Conservation (phyloP, 2,888 invertebrate species). For the Laspeyria flexula region DNA sequence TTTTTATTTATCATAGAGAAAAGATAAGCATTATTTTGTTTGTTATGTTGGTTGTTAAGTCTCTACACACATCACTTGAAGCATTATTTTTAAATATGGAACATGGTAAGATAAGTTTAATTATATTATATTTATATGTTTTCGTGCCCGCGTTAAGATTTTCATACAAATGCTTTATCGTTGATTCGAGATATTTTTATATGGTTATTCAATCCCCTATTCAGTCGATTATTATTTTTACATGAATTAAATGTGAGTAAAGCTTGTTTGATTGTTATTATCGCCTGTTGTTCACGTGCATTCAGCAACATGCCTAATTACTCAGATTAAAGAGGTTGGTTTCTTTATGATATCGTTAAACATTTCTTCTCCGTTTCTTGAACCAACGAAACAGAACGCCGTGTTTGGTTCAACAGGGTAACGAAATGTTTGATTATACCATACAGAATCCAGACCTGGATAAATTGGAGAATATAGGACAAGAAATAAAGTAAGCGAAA, state of each 20-base stretch:
- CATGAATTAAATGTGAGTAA: slow-evolving; percentile 55
- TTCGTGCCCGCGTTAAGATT: too few relatives aligned
- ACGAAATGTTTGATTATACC: too few relatives aligned
- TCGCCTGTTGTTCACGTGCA: slow-evolving; percentile 51
- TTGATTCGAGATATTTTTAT: slow-evolving; percentile 4
- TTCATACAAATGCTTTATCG: too few relatives aligned
- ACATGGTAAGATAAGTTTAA: slow-evolving; percentile 18
- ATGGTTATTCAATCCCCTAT: slow-evolving; percentile 28
- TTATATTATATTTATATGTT: too few relatives aligned
- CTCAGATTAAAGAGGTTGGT: not conserved
- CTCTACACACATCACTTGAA: slow-evolving; percentile 56
- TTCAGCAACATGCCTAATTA: slow-evolving; percentile 59
- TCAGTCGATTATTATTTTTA: slow-evolving; percentile 29
- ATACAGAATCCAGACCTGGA: too few relatives aligned
- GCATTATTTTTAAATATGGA: slow-evolving; percentile 31
- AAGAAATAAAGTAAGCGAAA: too few relatives aligned
- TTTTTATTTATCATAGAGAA: not conserved
- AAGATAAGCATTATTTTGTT: slow-evolving; percentile 51
- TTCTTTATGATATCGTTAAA: too few relatives aligned
- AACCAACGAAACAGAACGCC: too few relatives aligned
- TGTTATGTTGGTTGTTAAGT: slow-evolving; percentile 54
- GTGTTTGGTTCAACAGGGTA: too few relatives aligned
- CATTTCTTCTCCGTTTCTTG: too few relatives aligned
- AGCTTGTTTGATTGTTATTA: slow-evolving; percentile 58
- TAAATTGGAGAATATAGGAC: too few relatives aligned